Evolutionary conservation across 2,888 invertebrate species (phyloP).

Genomic region (Drosophila paranaensis): DNA sequence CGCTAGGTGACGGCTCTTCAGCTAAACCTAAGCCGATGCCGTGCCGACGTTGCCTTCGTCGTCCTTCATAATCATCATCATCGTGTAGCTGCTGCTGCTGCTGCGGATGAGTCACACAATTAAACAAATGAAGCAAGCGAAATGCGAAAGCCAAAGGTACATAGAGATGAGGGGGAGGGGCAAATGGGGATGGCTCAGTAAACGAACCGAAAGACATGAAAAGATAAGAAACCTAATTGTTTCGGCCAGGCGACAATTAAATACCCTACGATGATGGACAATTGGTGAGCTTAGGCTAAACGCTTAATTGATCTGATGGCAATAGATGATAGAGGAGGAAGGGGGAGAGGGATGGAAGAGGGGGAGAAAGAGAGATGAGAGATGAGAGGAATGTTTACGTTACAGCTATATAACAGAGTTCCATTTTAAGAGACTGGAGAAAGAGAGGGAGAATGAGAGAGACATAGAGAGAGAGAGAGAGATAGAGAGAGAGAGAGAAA

Average conservation of each 20-base stretch:
- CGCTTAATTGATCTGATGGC: neutral
- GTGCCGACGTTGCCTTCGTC: neutral
- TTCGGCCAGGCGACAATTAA: neutral
- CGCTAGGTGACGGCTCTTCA: constrained; percentile 55
- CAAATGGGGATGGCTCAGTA: constrained; percentile 1
- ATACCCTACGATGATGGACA: neutral
- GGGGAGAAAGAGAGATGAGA: neutral
- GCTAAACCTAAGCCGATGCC: constrained; percentile 17
- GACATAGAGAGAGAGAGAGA: neutral
- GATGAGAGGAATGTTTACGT: neutral
- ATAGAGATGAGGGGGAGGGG: neutral
- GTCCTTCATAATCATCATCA: constrained; percentile 5
- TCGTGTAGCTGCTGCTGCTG: constrained; percentile 12
- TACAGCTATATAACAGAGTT: neutral
- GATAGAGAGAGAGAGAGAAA: neutral
- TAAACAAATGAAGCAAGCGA: constrained; percentile 81
- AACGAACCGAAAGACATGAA: constrained; percentile 31
- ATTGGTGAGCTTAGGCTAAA: neutral
- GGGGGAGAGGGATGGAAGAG: neutral
- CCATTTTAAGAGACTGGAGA: too few relatives aligned
- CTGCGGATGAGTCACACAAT: constrained; percentile 79
- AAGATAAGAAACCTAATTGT: constrained; percentile 1
- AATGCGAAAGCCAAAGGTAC: constrained; percentile 31
- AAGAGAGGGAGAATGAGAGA: neutral
- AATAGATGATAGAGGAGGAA: neutral